Percentiles rank a stretch among this genome's conserved stretches.
phyloP scores from a whole-genome alignment of 2,888 invertebrate genomes.

The Drosophila phalerata region DNA sequence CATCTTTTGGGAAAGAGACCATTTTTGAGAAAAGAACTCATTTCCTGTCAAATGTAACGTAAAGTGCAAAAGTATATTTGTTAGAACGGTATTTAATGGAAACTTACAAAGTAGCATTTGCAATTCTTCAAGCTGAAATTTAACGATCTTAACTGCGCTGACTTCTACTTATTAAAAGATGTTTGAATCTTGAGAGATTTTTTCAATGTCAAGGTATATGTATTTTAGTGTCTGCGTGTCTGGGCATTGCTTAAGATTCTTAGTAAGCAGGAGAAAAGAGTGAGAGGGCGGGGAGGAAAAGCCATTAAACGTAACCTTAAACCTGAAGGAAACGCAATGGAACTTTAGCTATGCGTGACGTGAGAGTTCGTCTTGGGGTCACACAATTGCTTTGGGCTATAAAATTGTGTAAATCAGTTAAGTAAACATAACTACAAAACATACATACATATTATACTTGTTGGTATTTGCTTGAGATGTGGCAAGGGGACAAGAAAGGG shows the following conservation, averaged over 20 bases:
- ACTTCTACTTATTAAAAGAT: not conserved
- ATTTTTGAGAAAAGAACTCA: not conserved
- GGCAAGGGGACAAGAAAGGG: not conserved
- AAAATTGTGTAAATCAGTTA: constrained; percentile 32
- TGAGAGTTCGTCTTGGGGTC: constrained; percentile 34
- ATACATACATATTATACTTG: not conserved
- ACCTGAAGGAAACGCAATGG: constrained; percentile 12
- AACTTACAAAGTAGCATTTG: not conserved
- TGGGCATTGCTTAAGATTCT: not conserved
- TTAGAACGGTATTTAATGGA: not conserved
- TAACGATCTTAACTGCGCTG: not conserved
- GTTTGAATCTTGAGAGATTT: not conserved
- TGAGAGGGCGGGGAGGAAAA: not conserved
- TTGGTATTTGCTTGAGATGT: not conserved
- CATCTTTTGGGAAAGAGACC: no score
- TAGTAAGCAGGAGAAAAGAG: not conserved
- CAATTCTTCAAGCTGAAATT: not conserved
- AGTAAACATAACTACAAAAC: constrained; percentile 8
- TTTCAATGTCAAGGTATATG: constrained; percentile 5
- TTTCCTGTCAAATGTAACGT: not conserved
- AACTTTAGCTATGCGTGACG: constrained; percentile 32
- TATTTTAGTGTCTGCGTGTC: not conserved
- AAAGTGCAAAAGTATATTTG: not conserved
- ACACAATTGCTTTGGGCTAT: constrained; percentile 19
- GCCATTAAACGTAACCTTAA: constrained; percentile 29